A percentile compares a stretch with the other conserved stretches of the same genome.
Evolutionary conservation across 2,888 invertebrate species (phyloP).

Genomic region (Pollenia amentaria): DNA sequence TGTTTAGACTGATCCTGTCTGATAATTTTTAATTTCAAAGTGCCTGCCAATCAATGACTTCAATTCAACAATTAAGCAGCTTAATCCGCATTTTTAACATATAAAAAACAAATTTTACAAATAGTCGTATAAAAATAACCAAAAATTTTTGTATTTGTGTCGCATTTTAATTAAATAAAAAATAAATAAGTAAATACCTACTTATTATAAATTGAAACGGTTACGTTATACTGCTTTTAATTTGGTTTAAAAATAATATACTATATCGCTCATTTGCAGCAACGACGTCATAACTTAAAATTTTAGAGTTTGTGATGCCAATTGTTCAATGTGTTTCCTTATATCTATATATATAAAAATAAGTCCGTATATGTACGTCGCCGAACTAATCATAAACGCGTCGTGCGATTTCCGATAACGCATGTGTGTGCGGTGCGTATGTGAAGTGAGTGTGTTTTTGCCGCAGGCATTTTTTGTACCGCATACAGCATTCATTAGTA

Average conservation of each 20-base stretch:
- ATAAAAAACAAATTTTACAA: neutral
- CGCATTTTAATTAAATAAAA: neutral
- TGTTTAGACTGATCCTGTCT: slow-evolving; percentile 1
- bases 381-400: too few species aligned
- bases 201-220: neutral
- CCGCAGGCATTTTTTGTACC: too few species aligned
- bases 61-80: neutral
- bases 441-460: too few species aligned
- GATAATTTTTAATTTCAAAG: neutral
- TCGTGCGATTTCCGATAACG: too few species aligned
- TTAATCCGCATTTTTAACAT: neutral
- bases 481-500: too few species aligned
- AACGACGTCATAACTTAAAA: too few species aligned
- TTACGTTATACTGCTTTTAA: slow-evolving; percentile 14
- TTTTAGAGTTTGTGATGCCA: too few species aligned
- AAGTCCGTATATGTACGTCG: too few species aligned
- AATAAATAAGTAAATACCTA: neutral
- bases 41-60: slow-evolving; percentile 2
- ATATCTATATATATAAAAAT: too few species aligned
- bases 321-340: too few species aligned
- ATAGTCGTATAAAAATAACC: neutral
- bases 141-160: neutral
- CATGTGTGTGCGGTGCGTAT: too few species aligned
- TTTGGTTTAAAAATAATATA: neutral
- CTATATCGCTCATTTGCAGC: too few species aligned